Evolutionary conservation across 2,797 vertebrate species (phyloP).

Genomic region (Cichlasoma orientale): DNA sequence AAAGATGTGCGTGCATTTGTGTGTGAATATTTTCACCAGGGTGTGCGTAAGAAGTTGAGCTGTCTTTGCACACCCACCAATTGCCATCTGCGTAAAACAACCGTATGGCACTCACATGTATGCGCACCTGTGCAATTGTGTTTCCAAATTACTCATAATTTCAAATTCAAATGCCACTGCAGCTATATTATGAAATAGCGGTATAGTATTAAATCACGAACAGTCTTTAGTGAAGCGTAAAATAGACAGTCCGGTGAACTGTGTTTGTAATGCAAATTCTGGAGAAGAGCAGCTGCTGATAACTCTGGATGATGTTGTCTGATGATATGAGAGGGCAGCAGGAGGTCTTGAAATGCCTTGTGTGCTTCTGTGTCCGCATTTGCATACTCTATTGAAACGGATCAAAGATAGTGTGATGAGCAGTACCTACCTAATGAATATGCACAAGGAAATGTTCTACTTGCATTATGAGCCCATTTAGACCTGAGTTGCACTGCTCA

Average conservation of each 20-base stretch:
- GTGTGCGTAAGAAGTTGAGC: neutral
- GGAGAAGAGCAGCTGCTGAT: conserved; percentile 28
- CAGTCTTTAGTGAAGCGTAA: conserved; percentile 9
- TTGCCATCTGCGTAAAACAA: conserved; percentile 30
- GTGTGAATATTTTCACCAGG: neutral
- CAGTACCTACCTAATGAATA: conserved; percentile 57
- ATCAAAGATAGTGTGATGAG: conserved; percentile 68
- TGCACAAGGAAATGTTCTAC: conserved; percentile 43
- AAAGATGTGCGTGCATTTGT: neutral
- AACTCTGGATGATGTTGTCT: conserved; percentile 43
- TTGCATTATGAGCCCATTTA: conserved; percentile 34
- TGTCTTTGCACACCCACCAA: conserved; percentile 7
- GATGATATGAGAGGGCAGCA: conserved; percentile 50
- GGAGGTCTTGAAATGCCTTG: conserved; percentile 42
- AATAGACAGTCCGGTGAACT: conserved; percentile 14
- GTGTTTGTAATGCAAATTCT: conserved; percentile 28
- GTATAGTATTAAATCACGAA: neutral
- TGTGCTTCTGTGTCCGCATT: conserved; percentile 49
- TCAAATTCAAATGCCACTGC: conserved; percentile 30
- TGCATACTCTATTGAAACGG: conserved; percentile 63
- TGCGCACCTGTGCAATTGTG: conserved; percentile 19
- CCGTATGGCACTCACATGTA: conserved; percentile 36
- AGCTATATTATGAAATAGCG: neutral
- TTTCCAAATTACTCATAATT: conserved; percentile 27
- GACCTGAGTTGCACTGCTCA: conserved; percentile 15